Conservation (phyloP, 2,113 vertebrate genomes). For the Ammodytes marinus region DNA sequence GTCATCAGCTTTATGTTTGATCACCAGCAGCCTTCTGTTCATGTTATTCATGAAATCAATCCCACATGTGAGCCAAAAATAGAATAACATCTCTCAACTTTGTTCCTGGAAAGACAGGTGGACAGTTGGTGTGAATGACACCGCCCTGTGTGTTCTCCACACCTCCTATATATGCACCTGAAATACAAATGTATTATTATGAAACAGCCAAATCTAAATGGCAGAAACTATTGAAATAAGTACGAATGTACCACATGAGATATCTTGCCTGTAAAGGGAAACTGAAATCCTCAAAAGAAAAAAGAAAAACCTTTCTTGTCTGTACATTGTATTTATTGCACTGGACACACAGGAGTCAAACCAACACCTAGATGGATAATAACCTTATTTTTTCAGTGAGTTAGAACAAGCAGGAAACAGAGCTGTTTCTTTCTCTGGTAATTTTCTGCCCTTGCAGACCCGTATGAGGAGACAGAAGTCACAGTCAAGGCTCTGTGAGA, state of each 20-base stretch:
- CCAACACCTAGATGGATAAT: not conserved
- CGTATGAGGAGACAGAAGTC: constrained; percentile 33
- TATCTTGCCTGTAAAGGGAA: not conserved
- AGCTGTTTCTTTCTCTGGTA: not conserved
- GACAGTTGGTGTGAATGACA: constrained; percentile 55
- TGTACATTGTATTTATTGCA: not conserved
- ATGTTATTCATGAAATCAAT: constrained; percentile 36
- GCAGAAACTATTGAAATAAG: not conserved
- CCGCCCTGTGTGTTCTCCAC: constrained; percentile 27
- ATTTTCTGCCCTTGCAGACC: constrained; percentile 14
- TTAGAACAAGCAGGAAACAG: not conserved
- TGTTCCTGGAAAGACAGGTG: constrained; percentile 5
- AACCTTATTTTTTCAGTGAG: not conserved
- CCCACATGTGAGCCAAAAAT: constrained; percentile 27
- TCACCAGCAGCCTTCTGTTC: constrained; percentile 37
- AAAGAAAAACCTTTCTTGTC: not conserved
- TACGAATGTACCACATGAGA: not conserved
- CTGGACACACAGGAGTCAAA: not conserved
- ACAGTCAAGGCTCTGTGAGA: constrained; percentile 41
- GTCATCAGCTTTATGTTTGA: constrained; percentile 10
- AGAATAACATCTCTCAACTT: constrained; percentile 2
- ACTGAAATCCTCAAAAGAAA: not conserved
- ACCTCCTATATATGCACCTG: constrained; percentile 12
- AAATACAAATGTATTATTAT: constrained; percentile 4
- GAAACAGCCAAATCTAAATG: not conserved